Evolutionary conservation across 2,888 invertebrate species (phyloP), one percentile per base, ranked within the genome.

Genomic region (Meandrusa payeni): DNA sequence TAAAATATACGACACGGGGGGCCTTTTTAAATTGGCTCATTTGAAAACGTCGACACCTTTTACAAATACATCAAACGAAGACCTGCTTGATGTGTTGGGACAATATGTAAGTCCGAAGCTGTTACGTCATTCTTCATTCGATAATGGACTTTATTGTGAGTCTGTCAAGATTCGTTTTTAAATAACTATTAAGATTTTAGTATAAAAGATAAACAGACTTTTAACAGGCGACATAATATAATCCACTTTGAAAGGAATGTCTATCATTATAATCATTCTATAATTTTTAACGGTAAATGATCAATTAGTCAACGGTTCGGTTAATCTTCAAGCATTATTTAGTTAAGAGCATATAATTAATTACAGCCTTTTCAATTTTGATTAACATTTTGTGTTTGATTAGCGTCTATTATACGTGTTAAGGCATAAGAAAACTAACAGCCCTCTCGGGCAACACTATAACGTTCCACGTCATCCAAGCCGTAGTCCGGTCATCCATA

Each of bases 51-150:
- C 61, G 67, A 66, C 69, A 68, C 69, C 69, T 69, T 68, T 57
- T 59, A 64, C 67, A 69, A 73, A 76, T 62, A 62, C 60, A 59
- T 62, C 63, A 64, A 62, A 64, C 54, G 65, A 61, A 52, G 62
- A 59, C 64, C 64, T 64, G 68, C 68, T 69, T 70, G 67, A 67
- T 63, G 62, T 62, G 58, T 61, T 60, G 58, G 44, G 58, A 60
- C 61, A 62, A 60, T 43, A 61, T 53, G 59, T 59, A 57, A 48
- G 55, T 38, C 50, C 42, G 49, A 54, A 40, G 42, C 50, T 20
- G 13, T 36, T 34, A 17, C 38, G 19, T 19, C 5, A 33, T 31
- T 41, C 3, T 5, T 29, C 9, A 27, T 26, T 20, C 12, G 4
- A 57, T 47, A 48, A 41, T 37, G 9, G 10, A 39, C 51, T 33